Evolutionary conservation across 2,113 vertebrate genomes (phyloP), one percentile per base, ranked within the genome.

Genomic region (Sander lucioperca): DNA sequence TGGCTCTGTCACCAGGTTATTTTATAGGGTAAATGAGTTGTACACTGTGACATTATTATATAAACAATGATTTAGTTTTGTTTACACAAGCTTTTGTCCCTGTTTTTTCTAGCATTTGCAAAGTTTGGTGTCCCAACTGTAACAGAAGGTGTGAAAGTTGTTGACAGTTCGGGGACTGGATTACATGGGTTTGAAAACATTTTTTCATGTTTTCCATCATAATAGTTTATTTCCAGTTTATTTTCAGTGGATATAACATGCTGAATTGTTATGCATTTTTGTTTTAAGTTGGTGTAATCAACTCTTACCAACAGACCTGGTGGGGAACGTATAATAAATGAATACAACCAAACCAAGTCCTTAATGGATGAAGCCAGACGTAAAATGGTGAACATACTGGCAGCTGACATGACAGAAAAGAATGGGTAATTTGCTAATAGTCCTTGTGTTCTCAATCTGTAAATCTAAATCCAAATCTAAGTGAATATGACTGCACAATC

Each of bases 301-400:
- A 56, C 78, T 85, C 78, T 89, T 59, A 61, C 54, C 51, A n/a
- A 27, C 2, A 85, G 66, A 76, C 66, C 78, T 59, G 72, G 73
- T 45, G 83, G 72, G 11, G 66, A 72, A 59, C 36, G 18, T 8
- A 77, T 82, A 64, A 62, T n/a, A 56, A 66, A 74, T 68, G 72
- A 89, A 71, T 83, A 89, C 61, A 61, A 77, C n/a, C 62, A 5
- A 69, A 84, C 65, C 48, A 83, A 85, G 51, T 43, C 76, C 14
- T 63, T 84, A 14, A 12, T 25, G 14, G 79, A 89, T 84, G 83
- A 80, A 72, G 77, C 59, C 18, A 80, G 75, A 47, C 62, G 80
- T 6, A 81, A 91, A 69, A 69, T 86, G 77, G 85, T 91, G 30
- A 87, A 87, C 84, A 83, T 87, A 6, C 84, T 88, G 62, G 76